Base-by-base conservation (phyloP, 2,888 invertebrate species). In the Timandra comae region DNA sequence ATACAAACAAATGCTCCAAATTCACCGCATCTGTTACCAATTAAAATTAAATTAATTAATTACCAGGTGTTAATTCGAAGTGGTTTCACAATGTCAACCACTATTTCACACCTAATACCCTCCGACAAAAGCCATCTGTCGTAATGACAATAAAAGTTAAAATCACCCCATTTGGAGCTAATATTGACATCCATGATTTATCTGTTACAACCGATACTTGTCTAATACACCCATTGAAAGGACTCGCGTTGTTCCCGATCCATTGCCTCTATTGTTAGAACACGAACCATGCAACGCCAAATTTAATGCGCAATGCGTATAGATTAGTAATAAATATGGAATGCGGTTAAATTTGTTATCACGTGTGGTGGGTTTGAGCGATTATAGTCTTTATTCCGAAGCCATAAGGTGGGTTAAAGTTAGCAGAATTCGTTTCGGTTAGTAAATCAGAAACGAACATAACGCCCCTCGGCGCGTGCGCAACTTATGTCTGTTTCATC, bases 151-250 rank as follows among this genome's bases (percentile, higher is more conserved):
- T 68, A 63, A 65, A 70, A 61, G 59, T 59, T 63, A 60, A 63
- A 64, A 61, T 61, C 55, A 44, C 59, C 63, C 64, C 60, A 68
- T 73, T 71, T 63, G 55, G 53, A 55, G 47, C 54, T 53, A 59
- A 62, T 63, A 68, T 69, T 57, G 57, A 56, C 60, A 55, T 58
- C 60, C 58, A 50, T 65, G 64, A 73, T 72, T 73, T 71, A 73
- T 74, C 52, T 47, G 16, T 24, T 32, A 2, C 30, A 29, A 24
- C 10, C 34, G 30, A 40, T 35, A 30, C 24, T 24, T 24, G 24
- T 24, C 9, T 19, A 28, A 19, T 19, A 28, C 9, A 28, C 8
- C 24, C 8, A 9, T 23, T 5, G 16, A 16, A 19, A 19, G 7
- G 19, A 8, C 12, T 28, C 7, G 7, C 19, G 10, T n/a, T 28